These are phyloP conservation scores for Drosophila anceps DNA, from an alignment of 2,888 invertebrate genomes.

Conservation along the genomic window DNA sequence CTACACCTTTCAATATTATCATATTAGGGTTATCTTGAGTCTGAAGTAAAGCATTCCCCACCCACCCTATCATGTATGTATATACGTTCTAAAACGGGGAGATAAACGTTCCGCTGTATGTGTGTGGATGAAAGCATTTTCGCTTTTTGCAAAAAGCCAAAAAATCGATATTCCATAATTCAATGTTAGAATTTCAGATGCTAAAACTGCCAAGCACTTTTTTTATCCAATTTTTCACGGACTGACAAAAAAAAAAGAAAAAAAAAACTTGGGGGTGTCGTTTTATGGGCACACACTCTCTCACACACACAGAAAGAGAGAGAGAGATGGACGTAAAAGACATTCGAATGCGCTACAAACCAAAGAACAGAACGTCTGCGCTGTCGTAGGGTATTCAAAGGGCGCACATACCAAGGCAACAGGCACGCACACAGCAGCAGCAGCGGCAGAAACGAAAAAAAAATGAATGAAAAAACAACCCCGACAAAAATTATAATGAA, in stretches of 20 bases:
- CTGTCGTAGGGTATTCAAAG: constrained; percentile 49
- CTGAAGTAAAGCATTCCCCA: background rate
- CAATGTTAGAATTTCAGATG: constrained; percentile 78
- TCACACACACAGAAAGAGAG: background rate
- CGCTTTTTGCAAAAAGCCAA: constrained; percentile 59
- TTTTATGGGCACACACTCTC: constrained; percentile 31
- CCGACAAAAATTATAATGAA: constrained; percentile 79
- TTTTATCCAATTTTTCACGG: constrained; percentile 78
- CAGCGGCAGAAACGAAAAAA: constrained; percentile 42
- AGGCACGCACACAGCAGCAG: constrained; percentile 26
- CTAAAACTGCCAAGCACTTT: constrained; percentile 76
- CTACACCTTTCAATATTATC: constrained; percentile 1
- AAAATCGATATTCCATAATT: constrained; percentile 80
- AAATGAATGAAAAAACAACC: constrained; percentile 74
- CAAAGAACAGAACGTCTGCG: background rate
- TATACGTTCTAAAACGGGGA: background rate
- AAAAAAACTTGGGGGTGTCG: constrained; percentile 66
- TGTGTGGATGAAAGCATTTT: constrained; percentile 16
- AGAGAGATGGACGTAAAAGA: constrained; percentile 1
- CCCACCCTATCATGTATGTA: background rate
- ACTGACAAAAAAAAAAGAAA: constrained; percentile 42
- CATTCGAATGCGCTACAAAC: constrained; percentile 30
- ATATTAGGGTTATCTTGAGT: background rate
- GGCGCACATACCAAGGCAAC: constrained; percentile 11
- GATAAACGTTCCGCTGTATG: background rate